These are phyloP conservation scores for Vombatus ursinus DNA, from an alignment of 2,113 vertebrate genomes.

Conservation along the genomic window DNA sequence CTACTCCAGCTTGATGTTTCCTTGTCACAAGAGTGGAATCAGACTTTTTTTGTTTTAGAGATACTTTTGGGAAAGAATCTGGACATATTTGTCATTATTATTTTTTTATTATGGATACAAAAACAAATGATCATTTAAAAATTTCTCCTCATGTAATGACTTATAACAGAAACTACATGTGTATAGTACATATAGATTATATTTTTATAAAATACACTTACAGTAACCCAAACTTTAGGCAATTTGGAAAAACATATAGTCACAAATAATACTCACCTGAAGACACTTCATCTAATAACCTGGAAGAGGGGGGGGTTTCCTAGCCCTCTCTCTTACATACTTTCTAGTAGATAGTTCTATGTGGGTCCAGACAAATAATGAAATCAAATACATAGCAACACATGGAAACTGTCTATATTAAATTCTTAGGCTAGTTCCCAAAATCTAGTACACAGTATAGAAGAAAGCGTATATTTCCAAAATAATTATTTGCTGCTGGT, in stretches of 20 bases:
- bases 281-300: background rate
- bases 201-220: background rate
- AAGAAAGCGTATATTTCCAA: background rate
- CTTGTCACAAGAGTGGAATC: background rate
- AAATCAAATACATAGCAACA: background rate
- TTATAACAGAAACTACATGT: constrained; percentile 22
- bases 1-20: accelerated
- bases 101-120: background rate
- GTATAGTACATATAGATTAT: background rate
- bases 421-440: background rate
- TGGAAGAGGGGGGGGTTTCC: background rate
- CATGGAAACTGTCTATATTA: background rate
- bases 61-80: constrained; percentile 3
- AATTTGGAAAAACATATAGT: background rate
- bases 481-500: background rate
- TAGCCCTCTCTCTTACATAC: background rate
- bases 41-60: background rate
- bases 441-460: background rate
- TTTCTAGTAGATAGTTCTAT: background rate
- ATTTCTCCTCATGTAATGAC: background rate
- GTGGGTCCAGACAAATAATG: background rate
- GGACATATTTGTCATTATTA: background rate
- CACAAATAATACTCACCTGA: background rate
- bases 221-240: background rate
- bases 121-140: background rate